Percentiles rank a stretch among this genome's conserved stretches.
Conservation (phyloP, 2,113 vertebrate species). For the Cardinalis cardinalis region DNA sequence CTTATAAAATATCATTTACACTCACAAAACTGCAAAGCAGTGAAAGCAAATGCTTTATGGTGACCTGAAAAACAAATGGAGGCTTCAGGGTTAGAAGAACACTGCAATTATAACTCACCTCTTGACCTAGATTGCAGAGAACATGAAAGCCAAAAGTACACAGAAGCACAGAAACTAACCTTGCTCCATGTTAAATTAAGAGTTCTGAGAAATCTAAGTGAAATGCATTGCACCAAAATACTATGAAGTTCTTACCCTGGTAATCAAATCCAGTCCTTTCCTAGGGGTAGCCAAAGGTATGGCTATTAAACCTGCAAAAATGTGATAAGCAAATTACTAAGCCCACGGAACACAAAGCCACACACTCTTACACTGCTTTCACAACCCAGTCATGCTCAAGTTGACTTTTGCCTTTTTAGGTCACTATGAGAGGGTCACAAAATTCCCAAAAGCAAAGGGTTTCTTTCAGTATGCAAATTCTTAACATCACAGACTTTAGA, state of each 20-base stretch:
- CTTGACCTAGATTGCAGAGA: slow-evolving; percentile 30
- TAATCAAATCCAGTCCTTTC: background rate
- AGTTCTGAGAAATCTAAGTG: background rate
- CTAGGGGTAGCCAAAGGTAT: background rate
- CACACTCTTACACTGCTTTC: background rate
- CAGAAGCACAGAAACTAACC: background rate
- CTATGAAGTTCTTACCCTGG: accelerated
- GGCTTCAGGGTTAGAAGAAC: slow-evolving; percentile 3
- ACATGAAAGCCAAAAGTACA: background rate
- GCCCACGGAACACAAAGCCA: background rate
- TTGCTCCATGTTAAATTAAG: background rate
- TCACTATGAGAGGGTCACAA: background rate
- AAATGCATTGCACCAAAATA: background rate
- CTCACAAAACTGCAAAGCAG: background rate
- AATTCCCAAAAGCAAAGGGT: background rate
- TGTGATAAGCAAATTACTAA: background rate
- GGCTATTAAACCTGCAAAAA: background rate
- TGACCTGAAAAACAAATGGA: slow-evolving; percentile 26
- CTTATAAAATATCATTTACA: background rate
- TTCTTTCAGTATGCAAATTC: background rate
- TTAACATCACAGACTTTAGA: background rate
- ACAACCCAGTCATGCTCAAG: background rate
- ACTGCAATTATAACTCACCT: slow-evolving; percentile 25
- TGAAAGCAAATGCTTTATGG: slow-evolving; percentile 15
- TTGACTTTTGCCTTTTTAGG: background rate